Conservation (phyloP, 2,797 vertebrate species). For the Dromococcyx pavoninus region DNA sequence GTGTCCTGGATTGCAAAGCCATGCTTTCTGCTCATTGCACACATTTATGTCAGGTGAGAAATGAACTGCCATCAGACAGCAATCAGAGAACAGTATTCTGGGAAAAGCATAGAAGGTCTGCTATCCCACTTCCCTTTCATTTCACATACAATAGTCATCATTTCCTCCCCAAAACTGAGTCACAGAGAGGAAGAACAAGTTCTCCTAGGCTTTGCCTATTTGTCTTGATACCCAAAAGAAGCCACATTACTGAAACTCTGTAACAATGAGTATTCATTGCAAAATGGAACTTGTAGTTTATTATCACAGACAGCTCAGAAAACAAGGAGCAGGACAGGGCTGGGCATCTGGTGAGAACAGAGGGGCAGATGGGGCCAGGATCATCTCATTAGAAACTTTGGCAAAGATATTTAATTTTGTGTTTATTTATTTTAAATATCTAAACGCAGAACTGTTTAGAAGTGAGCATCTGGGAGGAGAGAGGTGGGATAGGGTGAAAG, state of each 20-base stretch:
- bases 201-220: background rate
- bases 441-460: background rate
- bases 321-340: background rate
- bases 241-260: background rate
- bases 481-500: background rate
- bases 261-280: background rate
- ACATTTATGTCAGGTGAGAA: background rate
- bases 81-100: background rate
- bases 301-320: background rate
- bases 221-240: background rate
- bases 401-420: background rate
- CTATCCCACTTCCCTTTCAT: background rate
- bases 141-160: background rate
- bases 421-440: constrained; percentile 10
- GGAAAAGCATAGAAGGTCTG: background rate
- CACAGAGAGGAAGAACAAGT: background rate
- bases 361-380: constrained; percentile 5
- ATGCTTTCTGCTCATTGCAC: background rate
- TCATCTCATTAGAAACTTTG: constrained; percentile 17
- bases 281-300: background rate
- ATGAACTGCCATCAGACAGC: background rate
- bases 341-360: constrained; percentile 5
- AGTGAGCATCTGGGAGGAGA: constrained; percentile 38
- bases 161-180: background rate
- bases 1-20: background rate